Percentiles rank a stretch among this genome's conserved stretches.
These are phyloP conservation scores for Chromoteleia sp. DNA, from an alignment of 2,888 invertebrate genomes.

Conservation along the genomic window DNA sequence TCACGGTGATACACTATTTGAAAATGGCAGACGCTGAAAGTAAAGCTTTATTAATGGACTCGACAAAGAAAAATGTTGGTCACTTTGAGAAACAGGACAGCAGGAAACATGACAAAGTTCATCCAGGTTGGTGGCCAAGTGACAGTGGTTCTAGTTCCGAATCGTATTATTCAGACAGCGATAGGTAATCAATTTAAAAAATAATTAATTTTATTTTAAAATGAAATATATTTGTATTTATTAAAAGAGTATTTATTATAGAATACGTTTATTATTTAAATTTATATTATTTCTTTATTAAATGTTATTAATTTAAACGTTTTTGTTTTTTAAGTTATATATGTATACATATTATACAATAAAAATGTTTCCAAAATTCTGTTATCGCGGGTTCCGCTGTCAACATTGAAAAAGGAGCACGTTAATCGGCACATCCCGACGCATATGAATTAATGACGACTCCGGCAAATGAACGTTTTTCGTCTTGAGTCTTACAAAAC, in stretches of 20 bases:
- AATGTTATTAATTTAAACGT: slow-evolving; percentile 7
- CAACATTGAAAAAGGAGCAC: too few relatives aligned
- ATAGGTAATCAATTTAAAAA: slow-evolving; percentile 80
- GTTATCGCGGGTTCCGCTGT: too few relatives aligned
- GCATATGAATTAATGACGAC: slow-evolving; percentile 29
- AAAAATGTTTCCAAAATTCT: too few relatives aligned
- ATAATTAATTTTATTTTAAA: too few relatives aligned
- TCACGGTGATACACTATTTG: slow-evolving; percentile 9
- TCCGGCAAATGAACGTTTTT: slow-evolving; percentile 27
- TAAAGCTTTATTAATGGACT: slow-evolving; percentile 43
- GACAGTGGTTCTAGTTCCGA: slow-evolving; percentile 82
- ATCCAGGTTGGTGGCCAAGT: slow-evolving; percentile 83
- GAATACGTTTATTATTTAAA: slow-evolving; percentile 3
- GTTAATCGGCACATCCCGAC: too few relatives aligned
- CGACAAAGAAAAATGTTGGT: slow-evolving; percentile 9
- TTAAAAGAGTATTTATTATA: too few relatives aligned
- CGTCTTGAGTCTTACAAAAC: slow-evolving; percentile 26
- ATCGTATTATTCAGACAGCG: slow-evolving; percentile 82
- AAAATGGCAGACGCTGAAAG: slow-evolving; percentile 63
- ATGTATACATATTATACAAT: too few relatives aligned
- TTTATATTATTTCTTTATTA: slow-evolving; percentile 2
- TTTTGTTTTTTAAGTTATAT: too few relatives aligned
- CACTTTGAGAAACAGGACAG: slow-evolving; percentile 25
- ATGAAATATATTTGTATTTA: too few relatives aligned
- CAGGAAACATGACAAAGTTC: slow-evolving; percentile 73